A percentile compares a stretch with the other conserved stretches of the same genome.
Conservation (phyloP, 2,113 vertebrate species). For the Zosterops japonicus region DNA sequence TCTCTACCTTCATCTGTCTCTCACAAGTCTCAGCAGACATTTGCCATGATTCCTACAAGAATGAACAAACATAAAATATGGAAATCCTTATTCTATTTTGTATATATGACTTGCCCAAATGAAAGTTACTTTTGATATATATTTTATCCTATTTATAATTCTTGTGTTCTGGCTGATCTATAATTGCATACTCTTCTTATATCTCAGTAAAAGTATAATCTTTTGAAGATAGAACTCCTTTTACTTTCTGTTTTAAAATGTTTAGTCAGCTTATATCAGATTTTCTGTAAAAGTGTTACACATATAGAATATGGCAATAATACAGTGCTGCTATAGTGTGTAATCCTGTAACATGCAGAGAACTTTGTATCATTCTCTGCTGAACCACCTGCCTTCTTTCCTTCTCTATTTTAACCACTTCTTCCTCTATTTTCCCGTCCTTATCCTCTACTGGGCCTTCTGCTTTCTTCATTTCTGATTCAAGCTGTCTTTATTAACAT, state of each 20-base stretch:
- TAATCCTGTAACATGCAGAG: not conserved
- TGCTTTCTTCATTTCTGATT: not conserved
- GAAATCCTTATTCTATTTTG: not conserved
- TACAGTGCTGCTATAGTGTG: fast-evolving
- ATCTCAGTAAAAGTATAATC: not conserved
- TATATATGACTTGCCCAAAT: not conserved
- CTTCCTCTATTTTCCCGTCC: not conserved
- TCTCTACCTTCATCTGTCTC: not conserved
- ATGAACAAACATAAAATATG: not conserved
- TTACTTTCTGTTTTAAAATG: not conserved
- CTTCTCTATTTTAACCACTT: not conserved
- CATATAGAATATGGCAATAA: not conserved
- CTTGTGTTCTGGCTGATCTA: not conserved
- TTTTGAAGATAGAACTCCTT: not conserved
- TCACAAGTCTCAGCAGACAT: not conserved
- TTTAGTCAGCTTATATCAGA: not conserved
- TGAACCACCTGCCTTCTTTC: not conserved
- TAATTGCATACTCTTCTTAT: not conserved
- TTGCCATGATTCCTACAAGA: not conserved
- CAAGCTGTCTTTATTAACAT: not conserved
- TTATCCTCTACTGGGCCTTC: not conserved
- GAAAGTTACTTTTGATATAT: not conserved
- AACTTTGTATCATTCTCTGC: not conserved
- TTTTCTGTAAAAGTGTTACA: not conserved
- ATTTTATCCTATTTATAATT: not conserved